Evolutionary conservation across 2,797 vertebrate species (phyloP).

Genomic region (Odontamblyopus rebecca): DNA sequence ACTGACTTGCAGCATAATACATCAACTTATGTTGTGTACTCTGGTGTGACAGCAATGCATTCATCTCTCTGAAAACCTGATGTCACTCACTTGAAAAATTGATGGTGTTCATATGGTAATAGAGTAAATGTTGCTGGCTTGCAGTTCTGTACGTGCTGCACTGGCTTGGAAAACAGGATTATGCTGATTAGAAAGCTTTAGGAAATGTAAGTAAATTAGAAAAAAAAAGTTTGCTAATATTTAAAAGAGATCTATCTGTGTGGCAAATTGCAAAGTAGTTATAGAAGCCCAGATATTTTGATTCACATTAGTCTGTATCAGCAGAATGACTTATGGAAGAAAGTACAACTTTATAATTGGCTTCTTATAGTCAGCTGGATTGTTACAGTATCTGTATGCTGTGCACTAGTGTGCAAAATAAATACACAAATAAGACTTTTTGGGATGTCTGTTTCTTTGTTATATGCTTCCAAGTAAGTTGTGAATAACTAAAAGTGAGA

Average conservation of each 20-base stretch:
- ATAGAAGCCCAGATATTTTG: not conserved
- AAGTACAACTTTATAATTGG: not conserved
- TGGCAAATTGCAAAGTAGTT: not conserved
- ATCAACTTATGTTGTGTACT: slow-evolving; percentile 34
- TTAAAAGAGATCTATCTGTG: not conserved
- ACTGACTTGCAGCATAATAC: slow-evolving; percentile 40
- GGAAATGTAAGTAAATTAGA: slow-evolving; percentile 36
- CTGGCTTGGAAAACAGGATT: slow-evolving; percentile 27
- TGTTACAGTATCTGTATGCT: not conserved
- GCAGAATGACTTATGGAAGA: not conserved
- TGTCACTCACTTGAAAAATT: slow-evolving; percentile 44
- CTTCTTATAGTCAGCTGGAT: not conserved
- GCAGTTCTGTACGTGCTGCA: slow-evolving; percentile 36
- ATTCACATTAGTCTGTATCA: slow-evolving; percentile 1
- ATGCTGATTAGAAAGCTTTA: slow-evolving; percentile 39
- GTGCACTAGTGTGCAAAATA: too few relatives aligned
- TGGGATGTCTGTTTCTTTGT: not conserved
- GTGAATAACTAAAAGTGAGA: not conserved
- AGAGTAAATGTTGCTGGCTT: slow-evolving; percentile 29
- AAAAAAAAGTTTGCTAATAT: slow-evolving; percentile 23
- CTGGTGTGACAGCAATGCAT: slow-evolving; percentile 46
- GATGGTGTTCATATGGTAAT: slow-evolving; percentile 40
- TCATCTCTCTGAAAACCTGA: slow-evolving; percentile 46
- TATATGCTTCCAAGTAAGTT: not conserved
- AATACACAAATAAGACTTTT: not conserved